phyloP scores from a whole-genome alignment of 2,113 vertebrate species.

The Microcebus murinus region DNA sequence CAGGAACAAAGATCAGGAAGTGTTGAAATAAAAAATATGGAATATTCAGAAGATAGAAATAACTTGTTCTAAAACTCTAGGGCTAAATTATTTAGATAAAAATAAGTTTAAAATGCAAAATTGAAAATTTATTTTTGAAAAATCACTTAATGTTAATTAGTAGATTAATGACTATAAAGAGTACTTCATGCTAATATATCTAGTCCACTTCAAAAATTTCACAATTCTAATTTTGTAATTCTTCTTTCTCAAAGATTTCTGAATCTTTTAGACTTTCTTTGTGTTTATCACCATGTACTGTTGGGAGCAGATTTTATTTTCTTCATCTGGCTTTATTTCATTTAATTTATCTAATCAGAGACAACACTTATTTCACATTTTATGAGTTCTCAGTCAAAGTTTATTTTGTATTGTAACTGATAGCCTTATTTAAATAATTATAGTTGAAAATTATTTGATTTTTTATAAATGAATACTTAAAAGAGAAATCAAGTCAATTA shows the following conservation, averaged over 20 bases:
- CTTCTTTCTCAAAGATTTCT: neutral
- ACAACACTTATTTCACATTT: neutral
- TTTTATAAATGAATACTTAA: neutral
- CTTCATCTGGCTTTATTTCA: neutral
- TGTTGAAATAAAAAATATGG: neutral
- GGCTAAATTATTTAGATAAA: neutral
- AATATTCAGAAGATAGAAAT: neutral
- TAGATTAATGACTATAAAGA: neutral
- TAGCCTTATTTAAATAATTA: neutral
- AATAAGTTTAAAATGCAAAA: neutral
- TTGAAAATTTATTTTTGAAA: neutral
- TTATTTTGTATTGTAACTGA: neutral
- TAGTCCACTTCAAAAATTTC: neutral
- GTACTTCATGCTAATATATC: neutral
- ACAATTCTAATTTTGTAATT: conserved; percentile 13
- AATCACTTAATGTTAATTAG: neutral
- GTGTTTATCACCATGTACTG: neutral
- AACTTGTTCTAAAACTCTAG: neutral
- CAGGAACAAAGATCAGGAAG: neutral
- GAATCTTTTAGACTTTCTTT: neutral
- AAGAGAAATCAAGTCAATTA: neutral
- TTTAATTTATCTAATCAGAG: neutral
- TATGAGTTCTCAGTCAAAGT: neutral
- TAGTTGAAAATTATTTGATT: neutral
- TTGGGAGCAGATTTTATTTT: neutral